Base-by-base conservation (phyloP, 2,888 invertebrate species). In the Creontiades dilutus region DNA sequence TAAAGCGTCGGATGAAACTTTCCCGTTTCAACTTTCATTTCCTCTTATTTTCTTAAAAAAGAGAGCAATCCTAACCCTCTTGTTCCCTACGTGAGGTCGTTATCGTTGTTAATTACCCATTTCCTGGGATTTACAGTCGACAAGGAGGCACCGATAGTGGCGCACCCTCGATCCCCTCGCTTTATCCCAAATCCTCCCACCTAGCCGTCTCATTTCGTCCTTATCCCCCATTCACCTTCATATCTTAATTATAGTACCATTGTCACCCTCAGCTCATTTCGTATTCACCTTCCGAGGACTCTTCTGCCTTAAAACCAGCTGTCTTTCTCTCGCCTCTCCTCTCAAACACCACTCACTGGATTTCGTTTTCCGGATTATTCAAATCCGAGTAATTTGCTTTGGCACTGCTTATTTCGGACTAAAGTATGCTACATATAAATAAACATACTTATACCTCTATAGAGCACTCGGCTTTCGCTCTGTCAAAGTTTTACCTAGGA, bases 51-150 rank as follows among this genome's bases (percentile, higher is more conserved):
- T 47, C 47, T 37, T 47, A 47, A 37, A 37, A 37, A 37, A 28
- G 52, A 48, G 82, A 82, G 81, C 4, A 19, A 23, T 52, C 82
- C 47, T 13, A 52, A 48, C 68, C 61, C 75, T 75, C 46, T 37
- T 75, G 47, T 14, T 55, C 28, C 78, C 89, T 90, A 90, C 90
- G 90, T 90, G 90, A 90, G 90, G 86, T 90, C 90, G 90, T 90
- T 90, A 90, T 90, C 90, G 75, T 90, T 88, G 90, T 90, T 90
- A 90, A 90, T 90, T 90, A 90, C 90, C 90, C 90, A 90, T 90
- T 90, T 90, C 90, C 90, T 87, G 86, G 78, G 90, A 90, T 90
- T 90, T 90, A 90, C 90, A 81, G 88, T 78, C 27, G 87, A 23
- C 86, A 78, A 88, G 76, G 52, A 88, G 27, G 12, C 78, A 78